Base-by-base conservation (phyloP, 2,888 invertebrate genomes). In the Hipparchia semele region DNA sequence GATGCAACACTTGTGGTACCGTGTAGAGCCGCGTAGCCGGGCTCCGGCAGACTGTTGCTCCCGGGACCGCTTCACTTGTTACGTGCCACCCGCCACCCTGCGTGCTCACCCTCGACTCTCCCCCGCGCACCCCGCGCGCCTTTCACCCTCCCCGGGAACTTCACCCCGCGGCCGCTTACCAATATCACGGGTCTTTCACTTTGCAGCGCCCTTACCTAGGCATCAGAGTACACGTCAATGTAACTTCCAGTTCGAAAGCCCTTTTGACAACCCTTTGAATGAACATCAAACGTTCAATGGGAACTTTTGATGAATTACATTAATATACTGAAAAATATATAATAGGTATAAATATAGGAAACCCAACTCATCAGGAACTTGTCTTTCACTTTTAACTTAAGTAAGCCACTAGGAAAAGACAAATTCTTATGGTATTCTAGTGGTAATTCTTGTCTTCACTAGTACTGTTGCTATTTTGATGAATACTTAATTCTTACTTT, bases 41-140 rank as follows among this genome's bases (percentile, higher is more conserved):
- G 92, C 92, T 88, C 88, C 92, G 92, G 93, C 93, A 94, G 92
- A 94, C 93, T 94, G 93, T 94, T 94, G 93, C 93, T 92, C 93
- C 93, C 92, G 87, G 93, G 93, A 85, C 89, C 91, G 90, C 90
- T 91, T 92, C 91, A 92, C 93, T 93, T 93, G 93, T 93, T 93
- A 93, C 93, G 88, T 90, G 90, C 90, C 89, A 82, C 89, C 90
- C 90, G 85, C 88, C 86, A 85, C 85, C 87, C 87, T 88, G 85
- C 86, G 87, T 85, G 87, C 83, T 54, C 56, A 73, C 59, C 65
- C 70, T 56, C 62, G 49, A 59, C 66, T 77, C 75, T 33, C 75
- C 78, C 80, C 80, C 79, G 79, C 81, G 79, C 83, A 84, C 84
- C 78, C 77, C 79, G 79, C 80, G 75, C 80, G 76, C 78, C 81